Base-by-base conservation (phyloP, 53 echinoderm and acorn worm species). In the Actinopyga echinites region DNA sequence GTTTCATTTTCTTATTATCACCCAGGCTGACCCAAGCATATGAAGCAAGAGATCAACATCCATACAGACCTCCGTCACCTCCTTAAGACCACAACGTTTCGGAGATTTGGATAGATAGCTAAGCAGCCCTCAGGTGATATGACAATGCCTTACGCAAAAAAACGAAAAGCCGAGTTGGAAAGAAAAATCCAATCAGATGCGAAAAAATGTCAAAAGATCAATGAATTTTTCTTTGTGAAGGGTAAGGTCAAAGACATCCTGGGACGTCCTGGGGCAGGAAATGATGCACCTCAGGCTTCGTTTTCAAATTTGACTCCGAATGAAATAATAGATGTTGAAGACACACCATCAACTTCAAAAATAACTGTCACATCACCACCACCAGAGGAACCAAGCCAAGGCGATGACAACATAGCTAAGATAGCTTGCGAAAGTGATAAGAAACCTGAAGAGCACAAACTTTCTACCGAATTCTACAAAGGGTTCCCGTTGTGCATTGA, bases 151-250 rank as follows among this genome's bases (percentile, higher is more conserved):
- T 37, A 37, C 7, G 37, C 37, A 37, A 37, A 9, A 6, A 65
- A 65, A 25, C 65, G 65, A 31, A 65, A 65, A 31, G 3, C 65
- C 17, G 65, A 65, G 31, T 65, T 65, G 65, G 65, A 65, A 5
- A 65, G 65, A 31, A 65, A 65, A 65, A 65, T 65, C 31, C 65
- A 65, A 65, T 65, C 65, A 4, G 65, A 65, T 65, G 65, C 65
- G 11, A 65, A 65, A 30, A 65, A 65, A 26, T 65, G 65, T 65
- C 65, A 65, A 17, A 65, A 65, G 23, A 24, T 31, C 5, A 65
- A 26, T 17, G 4, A 65, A 25, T 65, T 65, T 63, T 65, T 65
- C 65, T 65, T 5, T 22, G 65, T 65, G 5, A 65, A 65, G 29
- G 65, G 11, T 6, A 65, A 65, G 65, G 65, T 25, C 17, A 30